Percentiles rank a stretch among this genome's conserved stretches.
Conservation (phyloP, 2,113 vertebrate genomes). For the Monopterus albus region DNA sequence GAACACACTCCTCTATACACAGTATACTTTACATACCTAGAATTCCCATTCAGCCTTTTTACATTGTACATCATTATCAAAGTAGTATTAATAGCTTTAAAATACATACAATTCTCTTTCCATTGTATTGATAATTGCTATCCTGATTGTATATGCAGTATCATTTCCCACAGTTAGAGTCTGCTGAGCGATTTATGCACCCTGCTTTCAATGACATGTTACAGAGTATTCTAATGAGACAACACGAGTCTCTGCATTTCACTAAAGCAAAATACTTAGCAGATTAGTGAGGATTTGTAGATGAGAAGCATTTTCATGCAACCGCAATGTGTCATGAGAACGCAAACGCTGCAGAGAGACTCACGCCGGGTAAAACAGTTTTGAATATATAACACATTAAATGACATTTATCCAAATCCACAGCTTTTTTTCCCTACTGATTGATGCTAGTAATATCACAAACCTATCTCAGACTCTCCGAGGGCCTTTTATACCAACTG, state of each 20-base stretch:
- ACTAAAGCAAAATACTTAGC: slow-evolving; percentile 53
- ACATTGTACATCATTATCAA: slow-evolving; percentile 83
- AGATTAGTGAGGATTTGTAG: slow-evolving; percentile 50
- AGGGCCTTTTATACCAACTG: slow-evolving; percentile 71
- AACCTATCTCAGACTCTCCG: slow-evolving; percentile 60
- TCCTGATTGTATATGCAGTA: slow-evolving; percentile 84
- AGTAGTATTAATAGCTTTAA: slow-evolving; percentile 80
- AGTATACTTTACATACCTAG: slow-evolving; percentile 79
- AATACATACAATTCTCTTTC: slow-evolving; percentile 79
- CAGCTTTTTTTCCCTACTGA: slow-evolving; percentile 35
- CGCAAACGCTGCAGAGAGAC: slow-evolving; percentile 62
- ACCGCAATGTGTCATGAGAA: slow-evolving; percentile 53
- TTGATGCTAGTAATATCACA: slow-evolving; percentile 32
- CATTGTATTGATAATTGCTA: slow-evolving; percentile 71
- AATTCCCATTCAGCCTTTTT: slow-evolving; percentile 70
- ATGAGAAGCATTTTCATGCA: slow-evolving; percentile 64
- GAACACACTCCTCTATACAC: slow-evolving; percentile 79
- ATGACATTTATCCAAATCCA: slow-evolving; percentile 36
- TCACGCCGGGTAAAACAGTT: slow-evolving; percentile 60
- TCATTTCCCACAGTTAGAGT: slow-evolving; percentile 80
- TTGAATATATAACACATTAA: slow-evolving; percentile 44
- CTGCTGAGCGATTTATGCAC: slow-evolving; percentile 52
- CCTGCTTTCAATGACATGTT: slow-evolving; percentile 61
- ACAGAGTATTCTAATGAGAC: slow-evolving; percentile 58
- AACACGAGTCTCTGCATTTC: slow-evolving; percentile 41